Base-by-base conservation (phyloP, 2,888 invertebrate species). In the Patella depressa region DNA sequence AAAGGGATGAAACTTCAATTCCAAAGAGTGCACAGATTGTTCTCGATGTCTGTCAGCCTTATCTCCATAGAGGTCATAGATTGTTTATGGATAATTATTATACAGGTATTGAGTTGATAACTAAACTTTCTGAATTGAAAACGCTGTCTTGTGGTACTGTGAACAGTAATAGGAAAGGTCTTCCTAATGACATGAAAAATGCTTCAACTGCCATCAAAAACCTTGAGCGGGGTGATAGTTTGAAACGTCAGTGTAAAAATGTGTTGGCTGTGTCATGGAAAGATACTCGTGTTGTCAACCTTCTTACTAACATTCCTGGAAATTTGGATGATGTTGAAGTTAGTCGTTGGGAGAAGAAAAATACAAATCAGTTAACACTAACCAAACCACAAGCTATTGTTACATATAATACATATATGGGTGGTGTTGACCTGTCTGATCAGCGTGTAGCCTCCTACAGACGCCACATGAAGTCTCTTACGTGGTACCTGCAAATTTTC, bases 321-420 rank as follows among this genome's bases (percentile, higher is more conserved):
- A n/a, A 24, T 65, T 3, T 65, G 3, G 24, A n/a, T 19, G n/a
- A 65, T 19, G 12, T 65, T 12, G 11, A 65, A n/a, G n/a, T n/a
- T n/a, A n/a, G n/a, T n/a, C n/a, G n/a, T n/a, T n/a, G n/a, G n/a
- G n/a, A n/a, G n/a, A n/a, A 19, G 12, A 65, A 65, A 65, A 19
- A 5, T 65, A 17, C 19, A 65, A 65, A n/a, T n/a, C n/a, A 19
- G n/a, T 11, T 65, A 19, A 24, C n/a, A n/a, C n/a, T 65, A 19
- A n/a, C 3, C 24, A n/a, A 65, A n/a, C 65, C 65, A 4, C n/a
- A 65, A n/a, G 65, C 65, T 65, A 65, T 65, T 65, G 19, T 19
- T 14, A 65, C 24, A 19, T 65, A 65, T 65, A 65, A 65, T 65
- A 65, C n/a, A 65, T 65, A 19, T 65, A 65, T 65, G 65, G 65